Evolutionary conservation across 1,140 invertebrate species (phyloP), one percentile per base, ranked within the genome.

Genomic region (Brachystomella parvula): DNA sequence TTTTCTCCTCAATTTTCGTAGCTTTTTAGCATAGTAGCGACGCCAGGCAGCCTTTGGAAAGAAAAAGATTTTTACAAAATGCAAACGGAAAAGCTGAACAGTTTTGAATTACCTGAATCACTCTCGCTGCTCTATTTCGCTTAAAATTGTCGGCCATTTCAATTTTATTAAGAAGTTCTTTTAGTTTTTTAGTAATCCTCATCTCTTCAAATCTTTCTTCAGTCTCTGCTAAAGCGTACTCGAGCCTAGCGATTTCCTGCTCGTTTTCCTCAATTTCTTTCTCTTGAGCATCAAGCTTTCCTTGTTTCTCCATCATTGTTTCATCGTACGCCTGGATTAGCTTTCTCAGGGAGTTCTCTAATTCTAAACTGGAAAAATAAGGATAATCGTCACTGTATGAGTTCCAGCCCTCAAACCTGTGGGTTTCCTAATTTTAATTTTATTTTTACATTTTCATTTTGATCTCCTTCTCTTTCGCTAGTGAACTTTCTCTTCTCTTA

Each of bases 121-220:
- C 33, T 32, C 61, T 65, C 0, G 71, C 71, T 24, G 71, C 68
- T 57, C 69, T 29, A 31, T 68, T 66, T 30, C 65, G 32, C 29
- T 69, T 68, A 24, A 70, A 61, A 12, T 64, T 44, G 17, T 73
- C 69, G 6, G 71, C 66, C 29, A 68, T 65, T 65, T 68, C 64
- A 19, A 68, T 66, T 28, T 68, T 68, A 56, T 64, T 47, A 21
- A 70, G 53, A 17, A 73, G 58, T 63, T 73, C 62, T 56, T 67
- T 64, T 19, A 73, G 56, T 39, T 63, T 60, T 29, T 69, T 68
- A 0, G 60, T 64, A 0, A 56, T 66, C 44, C 39, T 61, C 71
- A 73, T 73, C 28, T 73, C 68, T 30, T 64, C 63, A 44, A 61
- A 73, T 53, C 47, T 56, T 17, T 66, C 66, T 17, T 70, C 64